Evolutionary conservation across 2,113 vertebrate genomes (phyloP).

Genomic region (Donacobius atricapilla): DNA sequence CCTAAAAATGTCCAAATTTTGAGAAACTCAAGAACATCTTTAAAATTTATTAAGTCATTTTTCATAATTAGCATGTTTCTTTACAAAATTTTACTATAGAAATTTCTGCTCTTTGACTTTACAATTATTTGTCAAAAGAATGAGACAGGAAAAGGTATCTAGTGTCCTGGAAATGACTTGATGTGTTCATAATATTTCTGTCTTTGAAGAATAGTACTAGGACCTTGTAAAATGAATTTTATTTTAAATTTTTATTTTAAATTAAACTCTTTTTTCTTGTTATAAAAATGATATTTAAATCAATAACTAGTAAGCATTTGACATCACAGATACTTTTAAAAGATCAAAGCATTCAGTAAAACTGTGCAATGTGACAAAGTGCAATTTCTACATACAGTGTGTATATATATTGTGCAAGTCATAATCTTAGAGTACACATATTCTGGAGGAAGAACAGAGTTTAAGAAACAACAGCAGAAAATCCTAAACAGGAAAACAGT

Average conservation of each 20-base stretch:
- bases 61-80: neutral
- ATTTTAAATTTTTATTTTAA: neutral
- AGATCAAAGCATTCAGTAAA: neutral
- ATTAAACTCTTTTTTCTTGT: neutral
- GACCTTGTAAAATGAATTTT: neutral
- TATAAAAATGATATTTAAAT: neutral
- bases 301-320: neutral
- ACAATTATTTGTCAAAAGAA: neutral
- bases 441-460: neutral
- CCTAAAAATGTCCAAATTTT: neutral
- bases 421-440: neutral
- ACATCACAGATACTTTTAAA: neutral
- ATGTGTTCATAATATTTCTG: neutral
- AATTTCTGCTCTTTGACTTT: neutral
- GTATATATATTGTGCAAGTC: neutral
- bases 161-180: neutral
- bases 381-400: neutral
- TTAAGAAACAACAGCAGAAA: neutral
- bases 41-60: neutral
- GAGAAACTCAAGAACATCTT: neutral
- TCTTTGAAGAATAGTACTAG: neutral
- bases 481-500: neutral
- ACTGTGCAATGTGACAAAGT: neutral
- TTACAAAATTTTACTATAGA: neutral
- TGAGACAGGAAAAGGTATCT: neutral